Base-by-base conservation (phyloP, 2,797 vertebrate species). In the Lacerta agilis region DNA sequence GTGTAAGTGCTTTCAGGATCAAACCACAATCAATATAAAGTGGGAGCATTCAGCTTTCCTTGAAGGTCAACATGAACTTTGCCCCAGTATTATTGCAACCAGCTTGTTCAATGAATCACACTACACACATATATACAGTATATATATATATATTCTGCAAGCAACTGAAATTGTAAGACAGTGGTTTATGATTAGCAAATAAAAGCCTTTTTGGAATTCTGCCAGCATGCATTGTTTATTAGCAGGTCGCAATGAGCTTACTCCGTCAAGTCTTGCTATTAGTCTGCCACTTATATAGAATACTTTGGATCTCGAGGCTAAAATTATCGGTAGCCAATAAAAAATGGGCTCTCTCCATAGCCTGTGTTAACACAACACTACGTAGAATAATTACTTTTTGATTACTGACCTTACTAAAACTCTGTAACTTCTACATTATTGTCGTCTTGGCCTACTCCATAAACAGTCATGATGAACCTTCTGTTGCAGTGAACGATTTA, bases 211-310 rank as follows among this genome's bases (percentile, higher is more conserved):
- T 20, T 72, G 49, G 43, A 43, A 27, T 3, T 3, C 1, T 33
- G 67, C 36, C 89, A 7, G n/a, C 10, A 82, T 88, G 75, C 38
- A 82, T 79, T 90, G 67, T 83, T 90, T 85, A 84, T 11, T 69
- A n/a, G 8, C 55, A 1, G 25, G 79, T 43, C 27, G 86, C 76
- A 2, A 86, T 13, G 17, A 89, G 11, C 25, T 8, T 1, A 69
- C 10, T 83, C 67, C 41, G 18, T 38, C 38, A 83, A 81, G 67
- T 87, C 38, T 73, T 0, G 38, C 87, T 92, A 89, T 90, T 87
- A n/a, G 86, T 33, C 8, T 55, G 18, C 77, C 88, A 83, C 20
- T 84, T 83, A 88, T 18, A 88, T 0, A 88, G 79, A 89, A 29
- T 3, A 84, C 38, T 69, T 69, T 67, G 69, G 11, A 82, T 77